Conservation (phyloP, 2,888 invertebrate genomes). For the Trilocha varians region DNA sequence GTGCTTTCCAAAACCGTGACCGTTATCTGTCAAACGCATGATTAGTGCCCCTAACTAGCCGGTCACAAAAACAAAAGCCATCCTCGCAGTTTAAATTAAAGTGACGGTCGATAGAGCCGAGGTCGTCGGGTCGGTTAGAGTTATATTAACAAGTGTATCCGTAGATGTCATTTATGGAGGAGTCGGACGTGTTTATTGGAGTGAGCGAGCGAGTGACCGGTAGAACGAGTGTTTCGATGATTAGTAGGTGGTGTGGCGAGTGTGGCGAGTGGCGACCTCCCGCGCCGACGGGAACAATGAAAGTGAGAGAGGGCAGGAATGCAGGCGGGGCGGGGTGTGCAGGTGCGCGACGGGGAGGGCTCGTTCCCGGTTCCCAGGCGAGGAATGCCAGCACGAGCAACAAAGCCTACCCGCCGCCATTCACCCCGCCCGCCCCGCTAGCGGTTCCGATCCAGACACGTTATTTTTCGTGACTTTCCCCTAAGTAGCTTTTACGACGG, state of each 20-base stretch:
- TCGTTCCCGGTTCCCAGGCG: slow-evolving; percentile 69
- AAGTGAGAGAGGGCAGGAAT: slow-evolving; percentile 71
- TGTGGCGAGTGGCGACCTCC: no score
- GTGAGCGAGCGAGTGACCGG: slow-evolving; percentile 46
- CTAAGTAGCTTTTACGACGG: slow-evolving; percentile 44
- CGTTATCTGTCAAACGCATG: slow-evolving; percentile 40
- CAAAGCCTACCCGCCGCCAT: slow-evolving; percentile 68
- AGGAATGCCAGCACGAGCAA: slow-evolving; percentile 70
- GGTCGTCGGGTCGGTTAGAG: slow-evolving; percentile 8
- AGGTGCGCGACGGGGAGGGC: slow-evolving; percentile 26
- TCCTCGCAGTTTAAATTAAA: slow-evolving; percentile 14
- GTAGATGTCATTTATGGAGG: slow-evolving; percentile 55
- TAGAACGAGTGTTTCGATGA: slow-evolving; percentile 58
- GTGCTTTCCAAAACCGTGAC: slow-evolving; percentile 28
- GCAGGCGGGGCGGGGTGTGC: slow-evolving; percentile 40
- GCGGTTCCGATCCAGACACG: slow-evolving; percentile 47
- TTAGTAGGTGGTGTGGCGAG: slow-evolving; percentile 48
- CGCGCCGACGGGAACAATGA: slow-evolving; percentile 69
- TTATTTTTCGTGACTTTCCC: slow-evolving; percentile 61
- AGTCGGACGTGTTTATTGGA: slow-evolving; percentile 56
- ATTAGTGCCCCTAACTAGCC: slow-evolving; percentile 26
- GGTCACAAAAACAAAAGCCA: slow-evolving; percentile 16
- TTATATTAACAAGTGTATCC: slow-evolving; percentile 43
- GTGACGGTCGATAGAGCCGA: slow-evolving; percentile 3
- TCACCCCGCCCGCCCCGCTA: slow-evolving; percentile 44